A percentile compares a stretch with the other conserved stretches of the same genome.
These are phyloP conservation scores for Ceramica pisi DNA, from an alignment of 2,888 invertebrate species.

Conservation along the genomic window DNA sequence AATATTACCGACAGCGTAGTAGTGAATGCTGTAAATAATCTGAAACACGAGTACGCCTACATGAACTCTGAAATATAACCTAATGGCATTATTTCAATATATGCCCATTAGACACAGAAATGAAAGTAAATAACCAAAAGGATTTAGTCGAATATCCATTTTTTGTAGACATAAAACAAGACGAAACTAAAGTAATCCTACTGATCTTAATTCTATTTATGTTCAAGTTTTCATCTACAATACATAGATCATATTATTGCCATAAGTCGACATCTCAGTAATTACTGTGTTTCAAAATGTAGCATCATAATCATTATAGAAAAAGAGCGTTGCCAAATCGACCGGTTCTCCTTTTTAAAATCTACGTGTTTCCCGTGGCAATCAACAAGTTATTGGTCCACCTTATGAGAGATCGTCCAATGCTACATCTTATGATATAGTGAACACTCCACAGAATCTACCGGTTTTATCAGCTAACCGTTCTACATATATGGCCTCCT, in stretches of 20 bases:
- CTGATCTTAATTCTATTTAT: background rate
- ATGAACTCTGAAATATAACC: slow-evolving; percentile 1
- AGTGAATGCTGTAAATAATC: background rate
- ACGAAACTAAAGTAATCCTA: background rate
- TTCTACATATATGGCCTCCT: no score
- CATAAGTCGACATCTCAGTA: background rate
- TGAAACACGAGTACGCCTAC: background rate
- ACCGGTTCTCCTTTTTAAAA: no score
- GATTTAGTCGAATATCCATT: background rate
- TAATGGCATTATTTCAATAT: slow-evolving; percentile 11
- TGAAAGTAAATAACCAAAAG: background rate
- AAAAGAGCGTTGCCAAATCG: no score
- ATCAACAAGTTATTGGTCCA: no score
- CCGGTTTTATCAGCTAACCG: no score
- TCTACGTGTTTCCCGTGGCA: no score
- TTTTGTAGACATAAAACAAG: background rate
- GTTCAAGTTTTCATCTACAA: background rate
- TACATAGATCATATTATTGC: background rate
- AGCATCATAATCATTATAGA: background rate
- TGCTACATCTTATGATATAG: no score
- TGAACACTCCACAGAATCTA: no score
- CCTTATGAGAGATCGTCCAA: no score
- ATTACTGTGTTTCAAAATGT: background rate
- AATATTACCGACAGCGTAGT: background rate
- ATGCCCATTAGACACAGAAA: slow-evolving; percentile 9